Conservation (phyloP, 2,113 vertebrate genomes). For the Callipepla californica region DNA sequence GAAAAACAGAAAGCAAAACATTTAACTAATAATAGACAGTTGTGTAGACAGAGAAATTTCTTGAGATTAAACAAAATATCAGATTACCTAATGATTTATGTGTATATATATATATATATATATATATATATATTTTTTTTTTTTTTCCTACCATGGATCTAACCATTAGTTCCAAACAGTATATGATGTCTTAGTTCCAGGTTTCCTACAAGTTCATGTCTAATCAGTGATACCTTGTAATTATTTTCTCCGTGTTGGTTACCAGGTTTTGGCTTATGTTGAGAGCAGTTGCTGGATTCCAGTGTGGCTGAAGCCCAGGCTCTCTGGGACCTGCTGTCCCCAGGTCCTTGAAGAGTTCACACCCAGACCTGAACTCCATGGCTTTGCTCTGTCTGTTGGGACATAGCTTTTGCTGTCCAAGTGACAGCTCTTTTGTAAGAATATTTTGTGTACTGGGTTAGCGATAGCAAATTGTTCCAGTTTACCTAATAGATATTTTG, state of each 20-base stretch:
- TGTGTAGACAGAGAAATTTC: slow-evolving; percentile 28
- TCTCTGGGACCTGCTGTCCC: not conserved
- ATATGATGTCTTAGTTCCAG: not conserved
- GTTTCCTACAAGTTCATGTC: not conserved
- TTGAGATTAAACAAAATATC: slow-evolving; percentile 32
- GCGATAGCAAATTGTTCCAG: not conserved
- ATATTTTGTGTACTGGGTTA: not conserved
- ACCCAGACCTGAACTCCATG: not conserved
- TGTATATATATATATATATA: not conserved
- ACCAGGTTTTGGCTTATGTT: not conserved
- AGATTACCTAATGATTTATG: slow-evolving; percentile 11
- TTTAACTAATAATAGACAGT: slow-evolving; percentile 28
- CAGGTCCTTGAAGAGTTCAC: not conserved
- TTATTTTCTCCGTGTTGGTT: not conserved
- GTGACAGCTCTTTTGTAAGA: not conserved
- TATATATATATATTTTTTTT: too few relatives aligned
- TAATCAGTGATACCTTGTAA: not conserved
- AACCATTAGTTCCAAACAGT: not conserved
- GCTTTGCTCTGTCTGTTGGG: not conserved
- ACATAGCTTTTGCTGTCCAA: not conserved
- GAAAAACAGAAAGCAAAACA: slow-evolving; percentile 39
- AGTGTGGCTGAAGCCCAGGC: not conserved
- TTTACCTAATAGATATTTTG: not conserved
- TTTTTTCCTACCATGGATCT: not conserved
- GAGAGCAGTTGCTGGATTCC: not conserved